A percentile compares a stretch with the other conserved stretches of the same genome.
Conservation (phyloP, 2,113 vertebrate genomes). For the Sitta europaea region DNA sequence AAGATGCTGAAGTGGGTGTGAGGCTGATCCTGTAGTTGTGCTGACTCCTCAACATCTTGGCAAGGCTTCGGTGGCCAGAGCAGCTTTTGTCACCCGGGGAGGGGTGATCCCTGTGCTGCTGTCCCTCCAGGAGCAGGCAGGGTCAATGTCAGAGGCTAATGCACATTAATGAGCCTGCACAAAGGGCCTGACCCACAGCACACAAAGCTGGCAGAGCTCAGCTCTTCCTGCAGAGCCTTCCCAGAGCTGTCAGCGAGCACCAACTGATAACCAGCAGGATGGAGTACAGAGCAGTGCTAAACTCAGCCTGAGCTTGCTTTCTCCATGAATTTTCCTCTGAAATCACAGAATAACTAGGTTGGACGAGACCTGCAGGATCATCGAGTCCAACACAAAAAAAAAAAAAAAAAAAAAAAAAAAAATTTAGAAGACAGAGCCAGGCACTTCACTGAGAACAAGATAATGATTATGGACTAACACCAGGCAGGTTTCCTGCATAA, state of each 20-base stretch:
- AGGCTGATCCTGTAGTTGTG: background rate
- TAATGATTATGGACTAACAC: background rate
- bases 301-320: background rate
- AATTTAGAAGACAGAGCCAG: background rate
- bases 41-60: background rate
- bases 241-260: background rate
- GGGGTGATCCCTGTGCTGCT: background rate
- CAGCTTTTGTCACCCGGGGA: background rate
- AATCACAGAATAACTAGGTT: too few species aligned
- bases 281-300: background rate
- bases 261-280: background rate
- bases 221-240: background rate
- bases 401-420: too few species aligned
- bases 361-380: too few species aligned
- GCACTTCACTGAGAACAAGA: background rate
- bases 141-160: background rate
- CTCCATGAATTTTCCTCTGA: background rate
- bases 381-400: too few species aligned
- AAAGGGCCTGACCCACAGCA: background rate
- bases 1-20: background rate
- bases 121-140: background rate
- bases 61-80: background rate
- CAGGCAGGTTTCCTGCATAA: background rate
- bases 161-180: background rate
- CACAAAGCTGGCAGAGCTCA: constrained; percentile 2